Conservation (phyloP, 1,140 invertebrate species). For the Drosophila ogumai region DNA sequence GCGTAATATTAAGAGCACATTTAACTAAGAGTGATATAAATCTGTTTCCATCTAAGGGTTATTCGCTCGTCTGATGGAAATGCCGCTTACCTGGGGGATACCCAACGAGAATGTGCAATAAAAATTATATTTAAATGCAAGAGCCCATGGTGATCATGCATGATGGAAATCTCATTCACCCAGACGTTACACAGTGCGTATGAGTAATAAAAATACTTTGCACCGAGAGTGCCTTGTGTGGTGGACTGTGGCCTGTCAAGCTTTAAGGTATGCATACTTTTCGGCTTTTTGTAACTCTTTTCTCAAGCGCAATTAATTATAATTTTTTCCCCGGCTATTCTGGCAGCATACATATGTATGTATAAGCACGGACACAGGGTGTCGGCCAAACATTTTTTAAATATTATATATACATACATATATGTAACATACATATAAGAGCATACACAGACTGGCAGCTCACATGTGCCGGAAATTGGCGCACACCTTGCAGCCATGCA, state of each 20-base stretch:
- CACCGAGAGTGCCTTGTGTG: not conserved
- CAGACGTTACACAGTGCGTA: conserved; percentile 32
- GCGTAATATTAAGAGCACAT: conserved; percentile 3
- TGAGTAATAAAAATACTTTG: conserved; percentile 31
- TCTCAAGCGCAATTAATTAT: conserved; percentile 57
- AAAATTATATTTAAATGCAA: conserved; percentile 1
- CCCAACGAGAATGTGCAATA: not conserved
- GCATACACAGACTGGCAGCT: conserved; percentile 24
- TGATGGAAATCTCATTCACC: conserved; percentile 4
- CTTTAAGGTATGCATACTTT: conserved; percentile 37
- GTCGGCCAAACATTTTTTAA: conserved; percentile 43
- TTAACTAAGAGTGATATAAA: conserved; percentile 9
- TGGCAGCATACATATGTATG: conserved; percentile 68
- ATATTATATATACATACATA: conserved; percentile 30
- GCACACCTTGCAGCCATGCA: conserved; percentile 80
- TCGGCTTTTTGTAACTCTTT: conserved; percentile 15
- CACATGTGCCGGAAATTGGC: conserved; percentile 76
- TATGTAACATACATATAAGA: conserved; percentile 1
- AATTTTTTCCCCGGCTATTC: conserved; percentile 39
- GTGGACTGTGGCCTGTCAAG: not conserved
- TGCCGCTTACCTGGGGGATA: not conserved
- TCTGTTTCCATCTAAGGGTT: not conserved
- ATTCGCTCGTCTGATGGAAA: not conserved
- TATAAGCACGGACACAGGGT: conserved; percentile 23
- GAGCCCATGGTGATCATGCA: conserved; percentile 4